Evolutionary conservation across 2,888 invertebrate species (phyloP), one percentile per base, ranked within the genome.

Genomic region (Vannuccia rotundouncinata): DNA sequence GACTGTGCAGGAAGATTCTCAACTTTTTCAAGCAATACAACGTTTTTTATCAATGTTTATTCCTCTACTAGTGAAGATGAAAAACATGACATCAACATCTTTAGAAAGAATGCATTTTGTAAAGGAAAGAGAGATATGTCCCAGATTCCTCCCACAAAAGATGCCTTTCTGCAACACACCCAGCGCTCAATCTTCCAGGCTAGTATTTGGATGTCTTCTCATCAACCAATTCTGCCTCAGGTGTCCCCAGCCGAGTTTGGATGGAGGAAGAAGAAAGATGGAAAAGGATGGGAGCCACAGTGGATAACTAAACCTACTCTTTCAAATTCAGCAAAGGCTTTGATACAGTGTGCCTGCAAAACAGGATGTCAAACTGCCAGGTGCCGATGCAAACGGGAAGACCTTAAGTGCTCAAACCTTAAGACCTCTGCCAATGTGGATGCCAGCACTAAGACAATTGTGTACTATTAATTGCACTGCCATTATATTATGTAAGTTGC

Each of bases 71-170:
- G 45, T 45, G 45, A 45, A 45, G 45, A 45, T 45, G 45, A 45
- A 45, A 45, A 10, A 45, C 45, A 45, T 45, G 45, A 45, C 45
- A 45, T 45, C 45, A 45, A 17, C 45, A 45, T 45, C 45, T 45
- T 45, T 45, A 45, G 45, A 17, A 45, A 45, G 45, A 45, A 45
- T 45, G 45, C 45, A 5, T 45, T 45, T 45, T 45, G 45, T 45
- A 10, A 66, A 66, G 66, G 66, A 66, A 66, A 66, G 66, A 66
- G 45, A 45, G 45, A 45, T 45, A 45, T 45, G 66, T 66, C 66
- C 66, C 66, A 66, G 66, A 66, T 66, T 66, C 66, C 66, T 66
- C 66, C 66, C 66, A 66, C 66, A 66, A 66, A 66, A 66, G 66
- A 66, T 66, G 66, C 66, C 66, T 27, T 66, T 66, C 66, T 66